Conservation (phyloP, 1,140 invertebrate species). For the Aporrectodea caliginosa region DNA sequence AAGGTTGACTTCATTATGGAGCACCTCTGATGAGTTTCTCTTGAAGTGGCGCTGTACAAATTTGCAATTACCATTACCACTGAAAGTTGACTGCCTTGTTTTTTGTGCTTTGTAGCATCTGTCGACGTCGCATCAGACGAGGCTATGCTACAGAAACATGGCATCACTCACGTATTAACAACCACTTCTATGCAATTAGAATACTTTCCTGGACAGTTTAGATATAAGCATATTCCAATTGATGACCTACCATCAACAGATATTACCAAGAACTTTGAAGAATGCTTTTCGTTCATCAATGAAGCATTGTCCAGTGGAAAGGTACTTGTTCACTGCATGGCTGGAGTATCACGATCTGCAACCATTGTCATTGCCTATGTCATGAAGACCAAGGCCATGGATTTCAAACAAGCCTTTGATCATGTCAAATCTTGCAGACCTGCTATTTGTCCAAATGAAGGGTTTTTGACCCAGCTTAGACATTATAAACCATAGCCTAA, state of each 20-base stretch:
- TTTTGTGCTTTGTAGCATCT: background rate
- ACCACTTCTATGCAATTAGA: background rate
- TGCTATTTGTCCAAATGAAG: background rate
- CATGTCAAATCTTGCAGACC: background rate
- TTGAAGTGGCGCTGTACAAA: too few relatives aligned
- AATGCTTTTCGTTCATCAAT: conserved; percentile 3
- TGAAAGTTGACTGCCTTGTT: too few relatives aligned
- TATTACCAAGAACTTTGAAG: background rate
- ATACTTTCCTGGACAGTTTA: background rate
- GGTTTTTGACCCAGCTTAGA: background rate
- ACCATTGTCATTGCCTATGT: conserved; percentile 81
- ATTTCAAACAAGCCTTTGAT: conserved; percentile 68
- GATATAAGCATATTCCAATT: background rate
- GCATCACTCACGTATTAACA: background rate
- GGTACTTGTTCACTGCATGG: conserved; percentile 81
- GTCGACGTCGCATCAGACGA: background rate
- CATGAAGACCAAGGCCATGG: conserved; percentile 75
- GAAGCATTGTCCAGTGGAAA: conserved; percentile 61
- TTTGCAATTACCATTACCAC: too few relatives aligned
- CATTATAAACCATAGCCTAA: background rate
- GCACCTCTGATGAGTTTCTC: too few relatives aligned
- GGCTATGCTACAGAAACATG: background rate
- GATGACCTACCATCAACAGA: background rate
- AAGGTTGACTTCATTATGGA: too few relatives aligned
- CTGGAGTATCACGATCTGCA: conserved; percentile 81